These are phyloP conservation scores for Esox niger DNA, from an alignment of 2,113 vertebrate genomes.

Conservation along the genomic window DNA sequence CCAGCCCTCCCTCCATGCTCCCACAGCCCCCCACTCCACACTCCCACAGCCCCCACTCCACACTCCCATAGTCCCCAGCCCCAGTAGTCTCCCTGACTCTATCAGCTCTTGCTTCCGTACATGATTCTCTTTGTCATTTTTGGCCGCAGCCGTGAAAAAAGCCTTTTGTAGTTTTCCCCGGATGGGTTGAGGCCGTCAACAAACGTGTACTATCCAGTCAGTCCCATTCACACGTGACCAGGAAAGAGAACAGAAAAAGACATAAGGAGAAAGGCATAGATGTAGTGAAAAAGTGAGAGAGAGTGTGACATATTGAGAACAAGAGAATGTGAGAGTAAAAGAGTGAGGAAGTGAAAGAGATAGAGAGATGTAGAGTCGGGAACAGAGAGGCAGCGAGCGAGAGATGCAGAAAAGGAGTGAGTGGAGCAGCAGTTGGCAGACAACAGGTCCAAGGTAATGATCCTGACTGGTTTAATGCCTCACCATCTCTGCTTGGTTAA, in stretches of 20 bases:
- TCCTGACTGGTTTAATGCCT: constrained; percentile 23
- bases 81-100: constrained; percentile 38
- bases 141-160: constrained; percentile 31
- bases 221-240: constrained; percentile 24
- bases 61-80: constrained; percentile 44
- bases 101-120: constrained; percentile 27
- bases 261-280: neutral
- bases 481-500: constrained; percentile 20
- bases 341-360: neutral
- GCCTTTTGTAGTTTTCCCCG: constrained; percentile 47
- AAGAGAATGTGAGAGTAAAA: neutral
- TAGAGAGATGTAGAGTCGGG: neutral
- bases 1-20: too few relatives aligned
- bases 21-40: constrained; percentile 7
- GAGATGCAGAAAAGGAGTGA: neutral
- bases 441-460: neutral
- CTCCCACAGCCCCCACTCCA: constrained; percentile 24
- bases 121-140: constrained; percentile 61
- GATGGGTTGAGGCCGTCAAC: constrained; percentile 53
- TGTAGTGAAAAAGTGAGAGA: neutral
- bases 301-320: neutral
- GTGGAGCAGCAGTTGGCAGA: neutral
- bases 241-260: neutral
- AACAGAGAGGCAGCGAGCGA: neutral
- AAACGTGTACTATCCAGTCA: constrained; percentile 64